Evolutionary conservation across 1,140 invertebrate species (phyloP), one percentile per base, ranked within the genome.

Genomic region (Lasaia peninsularis): DNA sequence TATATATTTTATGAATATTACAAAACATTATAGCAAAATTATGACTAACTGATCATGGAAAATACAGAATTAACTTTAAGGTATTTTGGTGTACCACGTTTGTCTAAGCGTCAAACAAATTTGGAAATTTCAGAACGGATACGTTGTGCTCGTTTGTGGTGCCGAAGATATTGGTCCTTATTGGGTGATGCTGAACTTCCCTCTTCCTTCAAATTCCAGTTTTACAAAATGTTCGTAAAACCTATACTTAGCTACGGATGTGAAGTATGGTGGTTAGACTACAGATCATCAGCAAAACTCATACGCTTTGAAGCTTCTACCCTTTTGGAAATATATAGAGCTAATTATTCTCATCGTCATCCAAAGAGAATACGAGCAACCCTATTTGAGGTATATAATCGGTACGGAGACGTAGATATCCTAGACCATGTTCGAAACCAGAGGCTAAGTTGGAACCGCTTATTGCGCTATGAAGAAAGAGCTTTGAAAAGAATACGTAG

Each of bases 171-270:
- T 52, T 61, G 67, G 66, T 44, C 50, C 3, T 18, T 74, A 0
- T 52, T 78, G 7, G 61, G 55, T 34, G 58, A 69, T 49, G 71
- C 69, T 6, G n/a, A 61, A 11, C 20, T 76, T 16, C 48, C 33
- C 21, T 34, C 52, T 10, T 57, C 48, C 48, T 28, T 49, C 5
- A 78, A 75, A 52, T 76, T 75, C 48, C 35, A 67, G 28, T 10
- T 78, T 11, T 78, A 78, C 55, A 76, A 68, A 16, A 56, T 68
- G n/a, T 73, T 78, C 49, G 65, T 78, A 6, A 64, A 62, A 56
- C 75, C 73, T 11, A 78, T 78, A 20, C 63, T 78, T 3, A 69
- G 71, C 3, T 74, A 78, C 24, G 73, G 71, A 7, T 78, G 73
- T 51, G 75, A 78, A 59, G 9, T 71, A 24, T 78, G 75, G 75